A percentile compares a stretch with the other conserved stretches of the same genome.
Evolutionary conservation across 2,113 vertebrate species (phyloP).

Genomic region (Nettapus auritus): DNA sequence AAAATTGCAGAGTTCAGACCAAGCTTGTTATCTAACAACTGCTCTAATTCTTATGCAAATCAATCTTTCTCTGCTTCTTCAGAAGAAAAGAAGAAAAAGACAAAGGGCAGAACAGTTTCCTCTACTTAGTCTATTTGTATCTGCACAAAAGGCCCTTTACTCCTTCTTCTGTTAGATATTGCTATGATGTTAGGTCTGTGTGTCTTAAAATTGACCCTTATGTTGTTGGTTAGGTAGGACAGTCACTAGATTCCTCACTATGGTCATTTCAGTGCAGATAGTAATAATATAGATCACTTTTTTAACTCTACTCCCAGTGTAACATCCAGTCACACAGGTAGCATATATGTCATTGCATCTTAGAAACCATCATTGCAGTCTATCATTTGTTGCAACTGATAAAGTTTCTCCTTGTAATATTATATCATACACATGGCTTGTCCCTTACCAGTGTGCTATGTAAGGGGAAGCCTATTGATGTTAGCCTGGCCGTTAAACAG

Average conservation of each 20-base stretch:
- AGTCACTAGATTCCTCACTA: neutral
- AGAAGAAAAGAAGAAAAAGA: neutral
- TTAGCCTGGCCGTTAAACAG: neutral
- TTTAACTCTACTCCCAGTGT: neutral
- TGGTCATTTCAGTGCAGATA: neutral
- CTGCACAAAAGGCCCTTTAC: neutral
- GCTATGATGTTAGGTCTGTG: neutral
- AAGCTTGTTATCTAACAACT: neutral
- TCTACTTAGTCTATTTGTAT: neutral
- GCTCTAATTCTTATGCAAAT: neutral
- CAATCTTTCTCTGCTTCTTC: neutral
- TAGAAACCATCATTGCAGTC: neutral
- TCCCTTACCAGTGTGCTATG: fast-evolving
- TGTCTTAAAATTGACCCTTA: neutral
- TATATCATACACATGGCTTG: fast-evolving
- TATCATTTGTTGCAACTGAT: neutral
- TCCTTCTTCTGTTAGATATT: neutral
- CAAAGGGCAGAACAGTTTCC: neutral
- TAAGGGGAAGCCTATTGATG: neutral
- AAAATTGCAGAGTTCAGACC: fast-evolving
- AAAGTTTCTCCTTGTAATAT: neutral
- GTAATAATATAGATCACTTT: neutral
- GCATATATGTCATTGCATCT: neutral
- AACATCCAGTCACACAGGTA: neutral
- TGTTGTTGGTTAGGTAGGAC: neutral